phyloP scores from a whole-genome alignment of 1,140 invertebrate species.

The Tenebrio molitor region DNA sequence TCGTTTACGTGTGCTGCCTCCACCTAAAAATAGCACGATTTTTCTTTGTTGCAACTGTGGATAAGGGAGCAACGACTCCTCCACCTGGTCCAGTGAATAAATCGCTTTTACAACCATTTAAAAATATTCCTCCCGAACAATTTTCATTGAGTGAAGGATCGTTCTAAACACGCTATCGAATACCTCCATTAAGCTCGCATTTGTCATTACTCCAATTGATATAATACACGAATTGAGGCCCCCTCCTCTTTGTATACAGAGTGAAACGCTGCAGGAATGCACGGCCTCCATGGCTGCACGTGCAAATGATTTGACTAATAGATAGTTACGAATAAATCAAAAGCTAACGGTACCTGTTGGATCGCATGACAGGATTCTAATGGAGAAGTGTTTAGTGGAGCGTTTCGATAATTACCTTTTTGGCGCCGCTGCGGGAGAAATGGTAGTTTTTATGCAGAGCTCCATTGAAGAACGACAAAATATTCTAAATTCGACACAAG shows the following conservation, averaged over 20 bases:
- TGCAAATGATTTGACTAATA: not conserved
- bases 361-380: not conserved
- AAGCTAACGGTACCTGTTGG: not conserved
- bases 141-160: too few species aligned
- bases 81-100: not conserved
- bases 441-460: too few species aligned
- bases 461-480: too few species aligned
- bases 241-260: not conserved
- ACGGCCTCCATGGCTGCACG: constrained; percentile 11
- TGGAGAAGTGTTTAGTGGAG: not conserved
- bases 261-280: too few species aligned
- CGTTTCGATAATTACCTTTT: not conserved
- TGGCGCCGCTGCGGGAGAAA: too few species aligned
- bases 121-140: not conserved
- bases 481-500: too few species aligned
- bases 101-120: not conserved
- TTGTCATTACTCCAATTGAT: not conserved
- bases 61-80: not conserved
- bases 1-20: too few species aligned
- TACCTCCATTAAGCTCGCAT: not conserved
- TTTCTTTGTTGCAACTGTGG: not conserved
- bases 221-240: not conserved
- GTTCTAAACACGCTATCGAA: not conserved
- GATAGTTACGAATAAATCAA: constrained; percentile 12
- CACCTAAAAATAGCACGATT: too few species aligned